A percentile compares a stretch with the other conserved stretches of the same genome.
phyloP scores from a whole-genome alignment of 2,113 vertebrate species.

The Embiotoca jacksoni region DNA sequence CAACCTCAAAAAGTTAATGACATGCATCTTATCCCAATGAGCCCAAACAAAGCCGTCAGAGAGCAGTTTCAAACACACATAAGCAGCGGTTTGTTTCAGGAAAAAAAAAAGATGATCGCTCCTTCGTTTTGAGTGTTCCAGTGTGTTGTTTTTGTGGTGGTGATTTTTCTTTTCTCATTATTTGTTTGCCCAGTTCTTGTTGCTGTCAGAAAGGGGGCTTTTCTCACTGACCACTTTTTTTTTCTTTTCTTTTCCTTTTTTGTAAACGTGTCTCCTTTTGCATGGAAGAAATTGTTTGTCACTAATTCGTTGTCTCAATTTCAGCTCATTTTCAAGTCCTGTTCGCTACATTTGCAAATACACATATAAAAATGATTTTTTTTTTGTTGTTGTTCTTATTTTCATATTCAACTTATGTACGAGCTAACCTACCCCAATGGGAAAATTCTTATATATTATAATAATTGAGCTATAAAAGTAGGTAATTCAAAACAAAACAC shows the following conservation, averaged over 20 bases:
- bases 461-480: too few relatives aligned
- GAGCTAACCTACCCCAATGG: not conserved
- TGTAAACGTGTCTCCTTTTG: not conserved
- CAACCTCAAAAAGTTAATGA: slow-evolving; percentile 66
- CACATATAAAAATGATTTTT: not conserved
- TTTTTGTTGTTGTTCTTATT: not conserved
- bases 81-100: slow-evolving; percentile 41
- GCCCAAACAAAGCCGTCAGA: slow-evolving; percentile 60
- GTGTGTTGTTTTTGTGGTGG: slow-evolving; percentile 51
- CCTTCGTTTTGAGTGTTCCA: slow-evolving; percentile 45
- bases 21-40: slow-evolving; percentile 50
- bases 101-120: slow-evolving; percentile 42
- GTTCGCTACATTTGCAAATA: slow-evolving; percentile 3
- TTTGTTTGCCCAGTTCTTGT: slow-evolving; percentile 42
- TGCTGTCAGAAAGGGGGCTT: slow-evolving; percentile 31
- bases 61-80: slow-evolving; percentile 53
- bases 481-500: too few relatives aligned
- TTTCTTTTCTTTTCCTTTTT: not conserved
- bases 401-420: too few relatives aligned
- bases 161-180: not conserved
- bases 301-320: slow-evolving; percentile 1
- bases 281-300: slow-evolving; percentile 8
- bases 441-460: too few relatives aligned
- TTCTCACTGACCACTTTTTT: slow-evolving; percentile 21
- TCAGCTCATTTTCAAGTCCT: not conserved